Conservation (phyloP, 2,888 invertebrate species). For the Alentia gelatinosa region DNA sequence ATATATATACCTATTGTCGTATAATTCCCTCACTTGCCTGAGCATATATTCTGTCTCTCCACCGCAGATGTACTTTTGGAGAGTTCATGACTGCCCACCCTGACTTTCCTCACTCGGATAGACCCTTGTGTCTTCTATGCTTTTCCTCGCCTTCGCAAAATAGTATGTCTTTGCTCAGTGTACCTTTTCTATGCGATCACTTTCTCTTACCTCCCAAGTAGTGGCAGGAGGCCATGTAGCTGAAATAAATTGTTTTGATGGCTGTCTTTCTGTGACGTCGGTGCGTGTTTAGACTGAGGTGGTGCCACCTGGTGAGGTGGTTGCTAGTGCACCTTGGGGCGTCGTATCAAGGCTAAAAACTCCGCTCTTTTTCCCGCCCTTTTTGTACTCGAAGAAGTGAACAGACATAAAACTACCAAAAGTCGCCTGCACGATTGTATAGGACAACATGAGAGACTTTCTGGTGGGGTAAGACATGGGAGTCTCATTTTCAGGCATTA, state of each 20-base stretch:
- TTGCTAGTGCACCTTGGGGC: background rate
- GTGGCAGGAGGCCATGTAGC: background rate
- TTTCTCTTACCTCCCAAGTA: background rate
- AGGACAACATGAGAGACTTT: background rate
- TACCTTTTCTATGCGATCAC: too few species aligned
- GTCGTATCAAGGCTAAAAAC: background rate
- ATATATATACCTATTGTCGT: too few species aligned
- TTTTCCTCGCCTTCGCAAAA: too few species aligned
- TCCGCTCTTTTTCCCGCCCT: background rate
- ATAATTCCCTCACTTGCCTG: too few species aligned
- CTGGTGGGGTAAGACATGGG: background rate
- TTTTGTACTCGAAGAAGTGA: background rate
- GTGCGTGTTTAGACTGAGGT: background rate
- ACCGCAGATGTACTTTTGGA: too few species aligned
- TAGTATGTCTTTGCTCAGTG: too few species aligned
- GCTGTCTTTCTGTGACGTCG: background rate
- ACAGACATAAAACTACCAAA: background rate
- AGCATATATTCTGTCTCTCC: too few species aligned
- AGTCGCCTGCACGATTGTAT: conserved; percentile 1
- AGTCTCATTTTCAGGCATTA: background rate
- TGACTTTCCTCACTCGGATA: too few species aligned
- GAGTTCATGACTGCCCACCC: too few species aligned
- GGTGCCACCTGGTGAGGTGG: background rate
- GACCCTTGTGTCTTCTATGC: too few species aligned
- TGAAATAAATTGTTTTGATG: background rate